Conservation (phyloP, 2,113 vertebrate genomes). For the Urocitellus parryii region DNA sequence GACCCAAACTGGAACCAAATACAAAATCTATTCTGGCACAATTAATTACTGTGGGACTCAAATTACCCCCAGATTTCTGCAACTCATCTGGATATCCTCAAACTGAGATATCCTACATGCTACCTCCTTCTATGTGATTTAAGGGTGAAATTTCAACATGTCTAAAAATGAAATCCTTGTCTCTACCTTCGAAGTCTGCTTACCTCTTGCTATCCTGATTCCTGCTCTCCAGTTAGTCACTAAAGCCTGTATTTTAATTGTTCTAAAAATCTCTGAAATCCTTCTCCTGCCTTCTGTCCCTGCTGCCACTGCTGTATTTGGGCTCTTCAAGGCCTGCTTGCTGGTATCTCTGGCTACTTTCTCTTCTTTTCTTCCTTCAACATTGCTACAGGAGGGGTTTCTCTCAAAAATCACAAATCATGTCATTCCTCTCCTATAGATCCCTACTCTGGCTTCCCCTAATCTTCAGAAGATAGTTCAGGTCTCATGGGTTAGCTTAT, state of each 20-base stretch:
- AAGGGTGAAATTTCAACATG: not conserved
- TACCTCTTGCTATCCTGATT: not conserved
- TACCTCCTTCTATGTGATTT: not conserved
- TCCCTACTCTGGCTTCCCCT: not conserved
- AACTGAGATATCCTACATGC: not conserved
- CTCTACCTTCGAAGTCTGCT: not conserved
- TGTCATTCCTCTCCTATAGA: not conserved
- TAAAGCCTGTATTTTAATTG: not conserved
- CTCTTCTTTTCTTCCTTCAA: not conserved
- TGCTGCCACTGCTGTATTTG: not conserved
- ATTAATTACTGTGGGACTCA: not conserved
- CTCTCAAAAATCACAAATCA: not conserved
- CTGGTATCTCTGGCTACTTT: not conserved
- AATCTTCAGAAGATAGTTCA: not conserved
- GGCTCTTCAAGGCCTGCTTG: not conserved
- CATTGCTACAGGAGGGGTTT: not conserved
- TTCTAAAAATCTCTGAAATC: constrained; percentile 20
- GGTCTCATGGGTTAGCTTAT: not conserved
- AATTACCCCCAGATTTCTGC: not conserved
- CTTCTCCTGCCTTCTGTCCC: not conserved
- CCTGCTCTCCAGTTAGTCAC: not conserved
- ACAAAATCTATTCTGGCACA: not conserved
- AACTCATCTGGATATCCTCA: not conserved
- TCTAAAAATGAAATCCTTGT: not conserved
- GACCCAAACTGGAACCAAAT: not conserved